These are phyloP conservation scores for Muscina levida DNA, from an alignment of 2,888 invertebrate genomes.

Conservation along the genomic window DNA sequence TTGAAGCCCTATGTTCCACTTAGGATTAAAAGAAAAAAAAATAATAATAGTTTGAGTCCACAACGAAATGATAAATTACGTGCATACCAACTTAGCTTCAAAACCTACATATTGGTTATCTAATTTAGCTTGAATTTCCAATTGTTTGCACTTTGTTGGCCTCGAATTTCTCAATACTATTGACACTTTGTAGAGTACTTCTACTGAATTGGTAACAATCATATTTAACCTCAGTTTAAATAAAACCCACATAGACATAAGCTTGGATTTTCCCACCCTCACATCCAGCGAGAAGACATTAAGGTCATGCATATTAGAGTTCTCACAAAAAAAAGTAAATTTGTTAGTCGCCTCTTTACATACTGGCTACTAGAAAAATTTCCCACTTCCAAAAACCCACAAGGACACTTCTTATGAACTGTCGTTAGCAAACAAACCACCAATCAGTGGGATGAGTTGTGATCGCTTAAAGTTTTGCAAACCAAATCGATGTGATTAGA, in stretches of 20 bases:
- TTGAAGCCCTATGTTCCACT: no score
- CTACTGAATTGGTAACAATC: not conserved
- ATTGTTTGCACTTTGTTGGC: no score
- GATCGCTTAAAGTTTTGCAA: slow-evolving; percentile 11
- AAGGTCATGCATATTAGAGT: not conserved
- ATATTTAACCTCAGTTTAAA: not conserved
- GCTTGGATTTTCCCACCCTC: slow-evolving; percentile 25
- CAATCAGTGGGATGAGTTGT: not conserved
- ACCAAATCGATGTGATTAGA: slow-evolving; percentile 6
- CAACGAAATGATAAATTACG: no score
- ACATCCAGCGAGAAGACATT: not conserved
- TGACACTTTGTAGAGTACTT: no score
- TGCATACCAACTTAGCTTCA: no score
- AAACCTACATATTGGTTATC: no score
- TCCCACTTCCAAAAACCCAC: not conserved
- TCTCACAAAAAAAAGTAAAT: slow-evolving; percentile 4
- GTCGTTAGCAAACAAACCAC: not conserved
- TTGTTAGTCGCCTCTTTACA: not conserved
- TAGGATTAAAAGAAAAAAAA: no score
- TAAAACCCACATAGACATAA: slow-evolving; percentile 2
- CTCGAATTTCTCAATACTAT: no score
- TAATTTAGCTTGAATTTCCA: no score
- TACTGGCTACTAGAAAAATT: not conserved
- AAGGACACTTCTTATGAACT: slow-evolving; percentile 34
- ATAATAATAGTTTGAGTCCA: no score